These are phyloP conservation scores for Vimba vimba DNA, from an alignment of 2,113 vertebrate species.

Conservation along the genomic window DNA sequence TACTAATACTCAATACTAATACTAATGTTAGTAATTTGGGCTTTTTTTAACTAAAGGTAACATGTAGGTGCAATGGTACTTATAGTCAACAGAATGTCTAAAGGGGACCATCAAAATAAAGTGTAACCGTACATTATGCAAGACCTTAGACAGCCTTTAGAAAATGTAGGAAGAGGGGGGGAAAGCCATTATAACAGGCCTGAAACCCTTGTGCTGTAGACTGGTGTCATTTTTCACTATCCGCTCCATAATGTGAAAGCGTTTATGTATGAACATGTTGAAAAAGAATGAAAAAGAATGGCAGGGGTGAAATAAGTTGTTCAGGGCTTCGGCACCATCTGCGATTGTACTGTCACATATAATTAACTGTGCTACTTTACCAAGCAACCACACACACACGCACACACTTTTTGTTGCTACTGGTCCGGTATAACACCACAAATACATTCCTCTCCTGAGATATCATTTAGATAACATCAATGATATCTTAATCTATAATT, in stretches of 20 bases:
- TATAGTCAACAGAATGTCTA: too few relatives aligned
- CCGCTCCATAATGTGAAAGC: conserved; percentile 4
- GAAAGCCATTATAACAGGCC: conserved; percentile 6
- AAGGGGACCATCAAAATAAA: too few relatives aligned
- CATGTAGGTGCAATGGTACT: too few relatives aligned
- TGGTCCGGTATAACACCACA: background rate
- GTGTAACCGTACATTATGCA: background rate
- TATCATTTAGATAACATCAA: conserved; percentile 3
- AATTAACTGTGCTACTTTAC: conserved; percentile 48
- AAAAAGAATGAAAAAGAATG: conserved; percentile 41
- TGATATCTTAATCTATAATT: background rate
- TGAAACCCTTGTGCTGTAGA: conserved; percentile 5
- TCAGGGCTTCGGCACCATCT: conserved; percentile 46
- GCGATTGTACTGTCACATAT: conserved; percentile 45
- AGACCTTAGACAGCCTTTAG: background rate
- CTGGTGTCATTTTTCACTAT: conserved; percentile 37
- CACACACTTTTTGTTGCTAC: background rate
- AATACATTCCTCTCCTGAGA: background rate
- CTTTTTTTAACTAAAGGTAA: too few relatives aligned
- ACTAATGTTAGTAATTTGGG: too few relatives aligned
- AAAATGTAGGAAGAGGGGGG: background rate
- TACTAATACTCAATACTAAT: too few relatives aligned
- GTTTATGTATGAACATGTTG: conserved; percentile 9
- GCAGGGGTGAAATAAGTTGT: conserved; percentile 52
- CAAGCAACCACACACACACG: conserved; percentile 26